Evolutionary conservation across 2,888 invertebrate genomes (phyloP), one percentile per base, ranked within the genome.

Genomic region (Nowickia ferox): DNA sequence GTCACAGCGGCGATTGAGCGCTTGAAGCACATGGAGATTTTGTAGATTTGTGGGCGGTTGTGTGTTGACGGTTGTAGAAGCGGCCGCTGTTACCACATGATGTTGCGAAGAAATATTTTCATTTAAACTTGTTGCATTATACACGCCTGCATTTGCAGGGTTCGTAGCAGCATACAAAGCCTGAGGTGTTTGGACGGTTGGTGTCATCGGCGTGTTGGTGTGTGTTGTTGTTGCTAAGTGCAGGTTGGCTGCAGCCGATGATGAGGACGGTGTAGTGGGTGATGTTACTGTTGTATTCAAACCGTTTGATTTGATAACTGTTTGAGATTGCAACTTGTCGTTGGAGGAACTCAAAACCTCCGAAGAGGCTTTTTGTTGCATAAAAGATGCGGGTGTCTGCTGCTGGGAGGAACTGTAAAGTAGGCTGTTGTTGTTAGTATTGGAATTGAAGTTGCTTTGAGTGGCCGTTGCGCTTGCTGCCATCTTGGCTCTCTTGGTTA

Each of bases 401-500:
- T 86, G 61, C 42, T 61, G 88, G 19, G 89, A 80, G 81, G 82
- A 78, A 78, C 78, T 78, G 44, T 84, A 84, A 17, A 71, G 48
- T 79, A 87, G 19, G 75, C 71, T 65, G 76, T 76, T 76, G 68
- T 53, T 77, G 15, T 61, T 68, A 9, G 63, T 30, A 53, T 72
- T 72, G 68, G 71, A 17, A 63, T 75, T 87, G 51, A 87, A 87
- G 44, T 75, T 82, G n/a, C 71, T 84, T n/a, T 75, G 55, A 13
- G 84, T 30, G 44, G 42, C 1, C n/a, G 75, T 40, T 15, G 76
- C 15, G n/a, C 69, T 51, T 19, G 72, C 61, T 9, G 84, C 15
- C 72, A 87, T 83, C 82, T 93, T 93, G 74, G 93, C 91, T 87
- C 97, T 94, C 93, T 97, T 97, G 0, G 96, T 96, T 66, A 97